phyloP scores from a whole-genome alignment of 64 coral and sea anemone species.

The Dendronephthya gigantea region DNA sequence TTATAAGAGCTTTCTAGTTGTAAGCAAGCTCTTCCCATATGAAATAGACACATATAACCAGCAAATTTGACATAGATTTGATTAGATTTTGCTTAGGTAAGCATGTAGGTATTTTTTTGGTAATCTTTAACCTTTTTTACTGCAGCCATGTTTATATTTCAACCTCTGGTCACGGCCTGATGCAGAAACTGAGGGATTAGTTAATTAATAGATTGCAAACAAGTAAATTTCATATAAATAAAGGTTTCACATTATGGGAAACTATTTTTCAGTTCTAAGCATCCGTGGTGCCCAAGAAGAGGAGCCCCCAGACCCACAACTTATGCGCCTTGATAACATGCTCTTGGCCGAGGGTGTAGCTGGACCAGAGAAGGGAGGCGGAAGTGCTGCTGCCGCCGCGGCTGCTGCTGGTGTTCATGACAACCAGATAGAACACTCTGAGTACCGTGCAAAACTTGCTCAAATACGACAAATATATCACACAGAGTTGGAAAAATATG shows the following conservation, averaged over 20 bases:
- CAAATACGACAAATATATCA: conserved; percentile 98
- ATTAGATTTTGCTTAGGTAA: too few relatives aligned
- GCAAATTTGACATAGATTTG: too few relatives aligned
- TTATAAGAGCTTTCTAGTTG: too few relatives aligned
- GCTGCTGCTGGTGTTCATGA: conserved; percentile 96
- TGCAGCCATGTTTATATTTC: too few relatives aligned
- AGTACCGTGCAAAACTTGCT: conserved; percentile 86
- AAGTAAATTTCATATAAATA: too few relatives aligned
- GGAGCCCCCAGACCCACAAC: conserved; percentile 92
- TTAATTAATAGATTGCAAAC: too few relatives aligned
- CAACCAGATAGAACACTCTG: conserved; percentile 94
- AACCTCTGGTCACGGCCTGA: too few relatives aligned
- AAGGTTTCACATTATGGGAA: not conserved
- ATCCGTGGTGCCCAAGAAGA: conserved; percentile 96
- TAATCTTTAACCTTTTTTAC: too few relatives aligned
- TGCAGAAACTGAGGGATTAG: too few relatives aligned
- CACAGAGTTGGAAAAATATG: conserved; percentile 99
- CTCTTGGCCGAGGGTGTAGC: conserved; percentile 91
- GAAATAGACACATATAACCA: too few relatives aligned
- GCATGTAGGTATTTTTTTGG: too few relatives aligned
- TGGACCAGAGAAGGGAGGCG: conserved; percentile 92
- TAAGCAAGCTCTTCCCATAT: too few relatives aligned
- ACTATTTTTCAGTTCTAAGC: conserved; percentile 58
- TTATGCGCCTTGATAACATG: conserved; percentile 98
- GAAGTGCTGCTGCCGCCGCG: conserved; percentile 73